Conservation (phyloP, 2,888 invertebrate genomes). For the Pollenia griseotomentosa region DNA sequence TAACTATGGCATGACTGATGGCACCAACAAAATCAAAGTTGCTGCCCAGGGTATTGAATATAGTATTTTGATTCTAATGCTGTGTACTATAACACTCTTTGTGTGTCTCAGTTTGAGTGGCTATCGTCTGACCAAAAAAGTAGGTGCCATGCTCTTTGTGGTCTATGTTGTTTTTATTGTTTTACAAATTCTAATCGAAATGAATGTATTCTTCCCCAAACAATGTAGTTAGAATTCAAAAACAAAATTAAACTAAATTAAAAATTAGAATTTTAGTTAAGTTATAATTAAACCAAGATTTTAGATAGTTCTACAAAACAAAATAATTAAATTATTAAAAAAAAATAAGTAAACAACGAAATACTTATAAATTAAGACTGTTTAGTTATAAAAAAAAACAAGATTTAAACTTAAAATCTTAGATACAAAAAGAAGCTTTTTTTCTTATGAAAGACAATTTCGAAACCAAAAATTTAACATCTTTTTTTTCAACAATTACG, state of each 20-base stretch:
- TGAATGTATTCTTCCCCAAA: slow-evolving; percentile 87
- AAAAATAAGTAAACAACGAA: slow-evolving; percentile 23
- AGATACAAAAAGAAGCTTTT: slow-evolving; percentile 18
- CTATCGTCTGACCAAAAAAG: slow-evolving; percentile 88
- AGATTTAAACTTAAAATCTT: slow-evolving; percentile 4
- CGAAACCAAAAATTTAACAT: slow-evolving; percentile 12
- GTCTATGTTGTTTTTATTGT: slow-evolving; percentile 90
- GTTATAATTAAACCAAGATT: background rate
- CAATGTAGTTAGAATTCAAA: slow-evolving; percentile 60
- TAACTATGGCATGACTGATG: slow-evolving; percentile 83
- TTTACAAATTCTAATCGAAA: slow-evolving; percentile 91
- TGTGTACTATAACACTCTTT: slow-evolving; percentile 90
- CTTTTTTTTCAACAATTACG: background rate
- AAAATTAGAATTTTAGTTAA: background rate
- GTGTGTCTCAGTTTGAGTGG: slow-evolving; percentile 88
- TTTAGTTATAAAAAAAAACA: slow-evolving; percentile 68
- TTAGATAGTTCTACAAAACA: slow-evolving; percentile 18
- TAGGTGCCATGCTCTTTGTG: slow-evolving; percentile 88
- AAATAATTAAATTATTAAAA: slow-evolving; percentile 29
- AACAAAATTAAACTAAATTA: slow-evolving; percentile 13
- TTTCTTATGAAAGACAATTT: background rate
- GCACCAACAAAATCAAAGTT: slow-evolving; percentile 84
- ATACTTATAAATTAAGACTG: slow-evolving; percentile 75
- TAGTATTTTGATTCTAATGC: slow-evolving; percentile 90
- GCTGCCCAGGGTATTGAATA: slow-evolving; percentile 92